Evolutionary conservation across 2,797 vertebrate species (phyloP).

Genomic region (Sarcoramphus papa): DNA sequence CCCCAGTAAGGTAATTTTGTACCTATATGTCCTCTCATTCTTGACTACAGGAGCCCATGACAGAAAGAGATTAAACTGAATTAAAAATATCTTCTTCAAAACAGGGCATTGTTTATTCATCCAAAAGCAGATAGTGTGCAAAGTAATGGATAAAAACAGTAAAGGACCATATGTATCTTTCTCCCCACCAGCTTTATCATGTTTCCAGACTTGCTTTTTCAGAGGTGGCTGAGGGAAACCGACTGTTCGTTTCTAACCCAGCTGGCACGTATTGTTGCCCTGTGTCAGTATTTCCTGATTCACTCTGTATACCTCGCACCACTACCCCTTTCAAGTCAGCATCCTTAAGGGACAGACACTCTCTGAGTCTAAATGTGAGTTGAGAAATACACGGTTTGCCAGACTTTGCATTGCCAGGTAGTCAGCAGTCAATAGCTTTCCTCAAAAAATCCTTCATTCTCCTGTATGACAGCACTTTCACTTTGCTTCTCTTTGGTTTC

Average conservation of each 20-base stretch:
- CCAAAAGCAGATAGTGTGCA: neutral
- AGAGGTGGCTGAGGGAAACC: neutral
- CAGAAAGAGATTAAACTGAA: neutral
- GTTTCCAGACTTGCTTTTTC: neutral
- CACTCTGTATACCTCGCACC: too few relatives aligned
- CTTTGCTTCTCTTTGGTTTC: neutral
- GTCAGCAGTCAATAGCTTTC: neutral
- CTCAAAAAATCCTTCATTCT: neutral
- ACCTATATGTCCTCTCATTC: neutral
- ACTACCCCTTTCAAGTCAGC: neutral
- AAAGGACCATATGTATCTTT: neutral
- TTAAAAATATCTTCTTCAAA: neutral
- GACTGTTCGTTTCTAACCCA: neutral
- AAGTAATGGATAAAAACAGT: neutral
- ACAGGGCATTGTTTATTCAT: neutral
- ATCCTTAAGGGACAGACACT: neutral
- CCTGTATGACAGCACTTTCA: neutral
- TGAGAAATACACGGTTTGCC: neutral
- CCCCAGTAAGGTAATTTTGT: neutral
- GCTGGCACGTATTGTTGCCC: neutral
- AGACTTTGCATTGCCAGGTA: neutral
- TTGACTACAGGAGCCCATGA: neutral
- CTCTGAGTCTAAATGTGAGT: neutral
- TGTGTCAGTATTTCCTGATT: neutral
- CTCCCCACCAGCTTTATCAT: neutral